These are phyloP conservation scores for Cacoxenus indagator DNA, from an alignment of 2,888 invertebrate species.

Conservation along the genomic window DNA sequence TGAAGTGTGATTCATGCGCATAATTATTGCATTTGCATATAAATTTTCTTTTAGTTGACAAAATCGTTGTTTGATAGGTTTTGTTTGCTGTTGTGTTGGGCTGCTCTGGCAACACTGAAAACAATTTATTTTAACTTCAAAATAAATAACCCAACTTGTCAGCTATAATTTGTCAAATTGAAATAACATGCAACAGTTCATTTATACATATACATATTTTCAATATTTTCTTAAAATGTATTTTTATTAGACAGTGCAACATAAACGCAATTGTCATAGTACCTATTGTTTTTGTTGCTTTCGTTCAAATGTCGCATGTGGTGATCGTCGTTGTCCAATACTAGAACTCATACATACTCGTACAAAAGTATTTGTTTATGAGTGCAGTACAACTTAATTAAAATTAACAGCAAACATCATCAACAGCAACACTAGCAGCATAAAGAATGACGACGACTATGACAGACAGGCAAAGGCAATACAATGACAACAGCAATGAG, in stretches of 20 bases:
- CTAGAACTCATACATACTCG: too few relatives aligned
- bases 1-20: background rate
- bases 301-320: background rate
- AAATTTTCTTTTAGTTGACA: background rate
- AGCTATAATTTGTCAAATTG: constrained; percentile 19
- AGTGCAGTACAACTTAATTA: constrained; percentile 53
- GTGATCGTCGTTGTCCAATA: background rate
- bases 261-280: constrained; percentile 6
- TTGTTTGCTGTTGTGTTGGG: background rate
- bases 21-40: background rate
- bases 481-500: constrained; percentile 24
- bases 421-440: constrained; percentile 12
- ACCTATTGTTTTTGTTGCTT: background rate
- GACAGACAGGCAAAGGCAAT: constrained; percentile 23
- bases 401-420: constrained; percentile 36
- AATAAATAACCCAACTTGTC: background rate
- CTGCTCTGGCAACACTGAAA: background rate
- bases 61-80: background rate
- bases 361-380: background rate
- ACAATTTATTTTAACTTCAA: constrained; percentile 8
- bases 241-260: background rate
- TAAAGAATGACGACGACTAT: background rate
- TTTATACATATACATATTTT: constrained; percentile 1
- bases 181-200: constrained; percentile 20
- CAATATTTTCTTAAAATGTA: background rate